phyloP scores from a whole-genome alignment of 2,888 invertebrate species.

The Chirona hameri region DNA sequence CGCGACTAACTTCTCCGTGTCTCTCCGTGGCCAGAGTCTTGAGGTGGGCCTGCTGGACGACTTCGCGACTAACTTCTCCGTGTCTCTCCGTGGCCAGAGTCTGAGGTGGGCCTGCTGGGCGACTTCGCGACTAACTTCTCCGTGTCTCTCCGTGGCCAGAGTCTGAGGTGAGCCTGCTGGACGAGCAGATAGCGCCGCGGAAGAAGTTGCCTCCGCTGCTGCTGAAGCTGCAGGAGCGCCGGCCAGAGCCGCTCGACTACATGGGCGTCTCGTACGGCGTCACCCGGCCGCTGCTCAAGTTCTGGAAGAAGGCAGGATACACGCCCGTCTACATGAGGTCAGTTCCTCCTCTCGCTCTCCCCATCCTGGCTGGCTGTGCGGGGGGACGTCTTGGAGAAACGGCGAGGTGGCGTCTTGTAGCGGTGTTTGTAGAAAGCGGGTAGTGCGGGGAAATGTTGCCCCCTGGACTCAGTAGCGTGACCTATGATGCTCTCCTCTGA shows the following conservation, averaged over 20 bases:
- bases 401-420: too few species aligned
- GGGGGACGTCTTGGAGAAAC: too few species aligned
- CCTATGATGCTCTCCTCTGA: too few species aligned
- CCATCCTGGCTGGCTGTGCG: too few species aligned
- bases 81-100: too few species aligned
- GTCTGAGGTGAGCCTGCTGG: slow-evolving; percentile 56
- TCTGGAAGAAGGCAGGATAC: slow-evolving; percentile 80
- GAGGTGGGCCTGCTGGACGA: slow-evolving; percentile 63
- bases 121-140: slow-evolving; percentile 49
- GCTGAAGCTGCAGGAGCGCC: slow-evolving; percentile 76
- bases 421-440: too few species aligned
- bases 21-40: too few species aligned
- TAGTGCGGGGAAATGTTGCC: too few species aligned
- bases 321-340: slow-evolving; percentile 80
- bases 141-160: background rate
- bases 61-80: background rate
- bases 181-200: slow-evolving; percentile 71
- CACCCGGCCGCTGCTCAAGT: slow-evolving; percentile 81
- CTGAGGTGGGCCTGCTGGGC: slow-evolving; percentile 58
- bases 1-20: background rate
- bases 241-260: slow-evolving; percentile 82
- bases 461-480: too few species aligned
- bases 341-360: too few species aligned
- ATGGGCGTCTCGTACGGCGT: slow-evolving; percentile 92
- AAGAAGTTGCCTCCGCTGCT: slow-evolving; percentile 83